Evolutionary conservation across 2,113 vertebrate genomes (phyloP), one percentile per base, ranked within the genome.

Genomic region (Chaetorhynchus papuensis): DNA sequence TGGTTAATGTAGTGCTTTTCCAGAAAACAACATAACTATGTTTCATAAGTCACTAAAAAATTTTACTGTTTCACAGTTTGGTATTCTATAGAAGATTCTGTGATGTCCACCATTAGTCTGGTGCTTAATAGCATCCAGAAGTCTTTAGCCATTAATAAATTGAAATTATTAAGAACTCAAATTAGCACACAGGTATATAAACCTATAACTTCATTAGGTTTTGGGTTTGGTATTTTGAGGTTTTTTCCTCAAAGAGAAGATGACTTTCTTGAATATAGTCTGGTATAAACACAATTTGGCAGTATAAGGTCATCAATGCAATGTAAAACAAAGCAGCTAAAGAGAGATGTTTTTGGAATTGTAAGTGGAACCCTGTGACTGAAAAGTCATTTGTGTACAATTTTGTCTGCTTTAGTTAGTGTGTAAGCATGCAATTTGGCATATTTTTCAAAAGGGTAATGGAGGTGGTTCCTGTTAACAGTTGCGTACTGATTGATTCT

Each of bases 351-450:
- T 78, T 94, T 64, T 41, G 44, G 42, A 93, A 90, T n/a, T 92
- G 35, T 26, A 71, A 82, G 50, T 45, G 41, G 44, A 91, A 56
- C 31, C 6, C 56, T 56, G 53, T 82, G 65, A 72, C 80, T 91
- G 69, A 87, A 89, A 89, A 87, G 44, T 87, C 72, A 52, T 71
- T 94, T 94, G 41, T 91, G 54, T 87, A 68, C 56, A 72, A 60
- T 93, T 94, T 89, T 84, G 17, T 81, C 53, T 82, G 81, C 77
- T 90, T 95, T 89, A 85, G 70, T 94, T 88, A 79, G n/a, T 83
- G 31, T 84, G 81, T 92, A 72, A 82, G 30, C 47, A 78, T 75
- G 44, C 53, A 79, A 87, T 79, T 79, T 65, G 76, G 37, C 42
- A 49, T 94, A 68, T 69, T 94, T 94, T 94, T 94, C 57, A 64